Conservation (phyloP, 2,888 invertebrate species). For the Protonemura montana region DNA sequence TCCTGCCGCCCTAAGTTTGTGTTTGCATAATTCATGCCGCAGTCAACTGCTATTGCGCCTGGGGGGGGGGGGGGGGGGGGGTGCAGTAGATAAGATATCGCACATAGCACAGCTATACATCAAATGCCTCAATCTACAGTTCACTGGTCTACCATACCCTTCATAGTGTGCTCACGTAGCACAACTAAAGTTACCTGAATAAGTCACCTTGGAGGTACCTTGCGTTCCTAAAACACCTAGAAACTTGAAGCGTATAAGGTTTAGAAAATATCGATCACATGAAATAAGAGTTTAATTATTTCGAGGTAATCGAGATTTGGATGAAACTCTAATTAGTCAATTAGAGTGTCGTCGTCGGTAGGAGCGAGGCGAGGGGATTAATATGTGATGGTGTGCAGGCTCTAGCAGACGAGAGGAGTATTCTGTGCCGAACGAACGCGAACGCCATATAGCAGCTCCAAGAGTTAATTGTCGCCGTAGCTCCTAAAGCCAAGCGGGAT, state of each 20-base stretch:
- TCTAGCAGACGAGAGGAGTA: no score
- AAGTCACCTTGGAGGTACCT: no score
- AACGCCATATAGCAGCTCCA: not conserved
- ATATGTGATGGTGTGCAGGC: not conserved
- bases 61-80: not conserved
- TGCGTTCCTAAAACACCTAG: no score
- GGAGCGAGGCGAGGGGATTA: not conserved
- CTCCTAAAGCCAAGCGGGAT: not conserved
- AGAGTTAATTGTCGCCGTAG: not conserved
- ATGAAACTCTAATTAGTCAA: not conserved
- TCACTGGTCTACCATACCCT: not conserved
- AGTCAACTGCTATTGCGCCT: not conserved
- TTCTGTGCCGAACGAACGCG: not conserved
- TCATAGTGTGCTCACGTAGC: not conserved
- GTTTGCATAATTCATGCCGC: not conserved
- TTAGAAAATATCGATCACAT: not conserved
- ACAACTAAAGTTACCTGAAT: not conserved
- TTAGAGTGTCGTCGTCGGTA: not conserved
- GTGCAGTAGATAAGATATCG: not conserved
- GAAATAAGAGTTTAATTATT: slow-evolving; percentile 9
- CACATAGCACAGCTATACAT: not conserved
- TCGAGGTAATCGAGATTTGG: not conserved
- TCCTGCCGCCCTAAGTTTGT: not conserved
- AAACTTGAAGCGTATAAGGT: not conserved
- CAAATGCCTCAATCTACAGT: slow-evolving; percentile 16